Percentiles rank a stretch among this genome's conserved stretches.
These are phyloP conservation scores for Drosophila tristis DNA, from an alignment of 1,140 invertebrate species.

Conservation along the genomic window DNA sequence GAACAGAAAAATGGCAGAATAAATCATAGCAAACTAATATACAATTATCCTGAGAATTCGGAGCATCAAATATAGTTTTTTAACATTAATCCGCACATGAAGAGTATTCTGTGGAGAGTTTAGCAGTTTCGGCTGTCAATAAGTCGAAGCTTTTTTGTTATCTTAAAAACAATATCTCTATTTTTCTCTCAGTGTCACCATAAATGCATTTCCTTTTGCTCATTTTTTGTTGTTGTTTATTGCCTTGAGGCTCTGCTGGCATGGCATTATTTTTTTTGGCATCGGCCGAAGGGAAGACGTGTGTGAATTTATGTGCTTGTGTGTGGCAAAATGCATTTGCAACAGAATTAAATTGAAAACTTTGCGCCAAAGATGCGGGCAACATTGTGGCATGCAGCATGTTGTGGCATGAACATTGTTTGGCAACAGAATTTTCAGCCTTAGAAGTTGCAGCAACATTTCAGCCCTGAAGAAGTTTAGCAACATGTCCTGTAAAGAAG, in stretches of 20 bases:
- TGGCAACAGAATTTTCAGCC: background rate
- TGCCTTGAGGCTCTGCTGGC: constrained; percentile 10
- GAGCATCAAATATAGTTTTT: too few species aligned
- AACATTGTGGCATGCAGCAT: constrained; percentile 38
- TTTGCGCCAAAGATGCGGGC: constrained; percentile 16
- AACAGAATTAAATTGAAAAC: constrained; percentile 69
- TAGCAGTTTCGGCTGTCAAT: too few species aligned
- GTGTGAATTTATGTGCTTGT: constrained; percentile 55
- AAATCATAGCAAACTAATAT: too few species aligned
- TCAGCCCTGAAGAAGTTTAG: too few species aligned
- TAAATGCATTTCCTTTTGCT: background rate
- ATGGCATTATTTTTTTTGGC: constrained; percentile 40
- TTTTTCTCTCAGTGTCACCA: background rate
- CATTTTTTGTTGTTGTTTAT: background rate
- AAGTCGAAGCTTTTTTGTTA: too few species aligned
- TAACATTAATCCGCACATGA: too few species aligned
- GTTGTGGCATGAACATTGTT: constrained; percentile 27
- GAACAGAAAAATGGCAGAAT: too few species aligned
- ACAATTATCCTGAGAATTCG: too few species aligned
- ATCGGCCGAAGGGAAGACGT: constrained; percentile 28
- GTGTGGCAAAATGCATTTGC: constrained; percentile 44
- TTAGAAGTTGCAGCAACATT: background rate
- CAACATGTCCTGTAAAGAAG: background rate
- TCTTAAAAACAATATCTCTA: too few species aligned
- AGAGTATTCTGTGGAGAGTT: too few species aligned